Conservation (phyloP, 2,888 invertebrate genomes). For the Colletes collaris region DNA sequence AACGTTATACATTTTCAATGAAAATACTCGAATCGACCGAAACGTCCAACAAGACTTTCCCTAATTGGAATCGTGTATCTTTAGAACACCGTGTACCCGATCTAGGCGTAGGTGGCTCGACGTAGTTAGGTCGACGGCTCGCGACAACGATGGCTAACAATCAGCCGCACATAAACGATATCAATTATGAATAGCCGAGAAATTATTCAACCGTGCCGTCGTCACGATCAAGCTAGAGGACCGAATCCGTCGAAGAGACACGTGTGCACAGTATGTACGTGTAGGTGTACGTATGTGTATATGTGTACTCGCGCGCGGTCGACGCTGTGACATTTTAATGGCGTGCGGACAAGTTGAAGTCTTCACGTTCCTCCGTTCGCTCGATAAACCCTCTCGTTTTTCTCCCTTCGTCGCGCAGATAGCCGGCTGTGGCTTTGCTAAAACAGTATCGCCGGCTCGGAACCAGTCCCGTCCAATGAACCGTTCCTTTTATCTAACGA, state of each 20-base stretch:
- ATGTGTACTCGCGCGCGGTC: conserved; percentile 11
- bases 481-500: conserved; percentile 50
- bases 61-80: conserved; percentile 57
- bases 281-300: neutral
- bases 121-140: conserved; percentile 25
- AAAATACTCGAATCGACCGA: too few species aligned
- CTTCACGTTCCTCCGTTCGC: conserved; percentile 49
- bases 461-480: conserved; percentile 48
- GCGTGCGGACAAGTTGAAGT: conserved; percentile 64
- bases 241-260: conserved; percentile 52
- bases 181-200: conserved; percentile 66
- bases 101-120: conserved; percentile 36
- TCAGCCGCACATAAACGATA: conserved; percentile 55
- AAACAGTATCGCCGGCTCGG: conserved; percentile 34
- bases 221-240: conserved; percentile 63
- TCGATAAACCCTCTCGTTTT: conserved; percentile 52
- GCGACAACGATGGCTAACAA: conserved; percentile 41
- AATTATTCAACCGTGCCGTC: conserved; percentile 70
- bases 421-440: conserved; percentile 10
- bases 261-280: neutral
- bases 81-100: conserved; percentile 28
- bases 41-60: conserved; percentile 37
- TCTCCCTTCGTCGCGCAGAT: conserved; percentile 16
- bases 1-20: too few species aligned
- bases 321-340: conserved; percentile 63